phyloP scores from a whole-genome alignment of 2,113 vertebrate genomes.

The Piprites chloris region DNA sequence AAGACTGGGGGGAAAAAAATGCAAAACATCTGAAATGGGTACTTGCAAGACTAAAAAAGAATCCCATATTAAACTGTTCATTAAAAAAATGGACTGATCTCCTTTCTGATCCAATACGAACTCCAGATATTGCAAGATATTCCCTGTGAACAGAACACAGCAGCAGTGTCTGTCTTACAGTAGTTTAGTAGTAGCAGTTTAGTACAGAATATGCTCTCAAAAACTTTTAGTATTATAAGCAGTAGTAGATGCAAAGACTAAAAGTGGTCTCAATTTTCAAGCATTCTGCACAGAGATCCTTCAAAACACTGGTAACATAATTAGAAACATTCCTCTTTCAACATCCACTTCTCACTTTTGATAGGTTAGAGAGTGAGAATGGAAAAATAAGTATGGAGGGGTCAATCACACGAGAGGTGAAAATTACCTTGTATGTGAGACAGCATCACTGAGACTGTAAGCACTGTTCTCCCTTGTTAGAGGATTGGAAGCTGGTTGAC shows the following conservation, averaged over 20 bases:
- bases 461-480: constrained; percentile 89
- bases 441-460: constrained; percentile 86
- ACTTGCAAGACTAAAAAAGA: neutral
- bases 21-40: neutral
- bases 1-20: neutral
- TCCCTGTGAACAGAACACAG: neutral
- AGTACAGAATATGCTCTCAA: neutral
- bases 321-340: neutral
- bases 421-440: constrained; percentile 87
- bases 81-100: neutral
- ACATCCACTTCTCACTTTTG: neutral
- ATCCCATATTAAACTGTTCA: neutral
- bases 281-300: neutral
- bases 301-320: neutral
- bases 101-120: neutral
- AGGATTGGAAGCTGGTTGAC: constrained; percentile 77
- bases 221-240: neutral
- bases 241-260: neutral
- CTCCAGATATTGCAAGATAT: neutral
- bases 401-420: neutral
- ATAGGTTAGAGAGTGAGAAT: neutral
- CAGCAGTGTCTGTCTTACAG: fast-evolving
- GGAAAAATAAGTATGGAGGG: neutral
- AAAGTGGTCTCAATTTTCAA: neutral
- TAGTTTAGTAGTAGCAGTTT: neutral